Percentiles rank a stretch among this genome's conserved stretches.
Conservation (phyloP, 92 coral and sea anemone species). For the Phymanthus crucifer region DNA sequence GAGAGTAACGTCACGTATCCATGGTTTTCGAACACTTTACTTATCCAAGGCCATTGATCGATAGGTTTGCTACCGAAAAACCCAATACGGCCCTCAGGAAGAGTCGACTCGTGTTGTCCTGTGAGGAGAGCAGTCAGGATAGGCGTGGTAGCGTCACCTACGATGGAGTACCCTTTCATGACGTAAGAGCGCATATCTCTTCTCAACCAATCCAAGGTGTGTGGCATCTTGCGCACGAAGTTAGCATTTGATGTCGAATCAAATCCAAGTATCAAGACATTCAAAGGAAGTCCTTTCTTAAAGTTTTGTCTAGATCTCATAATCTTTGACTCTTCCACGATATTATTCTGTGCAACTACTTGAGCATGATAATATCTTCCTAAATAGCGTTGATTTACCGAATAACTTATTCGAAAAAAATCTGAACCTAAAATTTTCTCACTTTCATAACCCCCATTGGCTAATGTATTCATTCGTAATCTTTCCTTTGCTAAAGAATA, state of each 20-base stretch:
- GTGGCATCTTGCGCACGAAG: slow-evolving; percentile 79
- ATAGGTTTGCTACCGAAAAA: slow-evolving; percentile 54
- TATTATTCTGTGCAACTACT: slow-evolving; percentile 46
- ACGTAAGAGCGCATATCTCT: slow-evolving; percentile 56
- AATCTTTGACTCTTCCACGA: slow-evolving; percentile 20
- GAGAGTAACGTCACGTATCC: slow-evolving; percentile 79
- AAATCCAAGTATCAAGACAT: slow-evolving; percentile 77
- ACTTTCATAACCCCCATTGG: slow-evolving; percentile 20
- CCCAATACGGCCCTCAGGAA: slow-evolving; percentile 79
- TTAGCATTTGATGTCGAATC: slow-evolving; percentile 81
- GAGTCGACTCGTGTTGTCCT: slow-evolving; percentile 56
- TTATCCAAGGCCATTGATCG: slow-evolving; percentile 96
- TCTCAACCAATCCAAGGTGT: slow-evolving; percentile 58
- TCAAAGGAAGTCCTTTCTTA: slow-evolving; percentile 39
- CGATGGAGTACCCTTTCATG: slow-evolving; percentile 72
- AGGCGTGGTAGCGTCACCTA: slow-evolving; percentile 96
- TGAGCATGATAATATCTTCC: slow-evolving; percentile 47
- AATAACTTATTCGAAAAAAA: slow-evolving; percentile 61
- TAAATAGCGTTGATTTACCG: slow-evolving; percentile 16
- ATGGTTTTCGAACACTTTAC: slow-evolving; percentile 59
- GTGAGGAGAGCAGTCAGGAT: slow-evolving; percentile 86
- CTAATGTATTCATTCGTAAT: slow-evolving; percentile 24
- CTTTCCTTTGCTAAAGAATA: slow-evolving; percentile 9
- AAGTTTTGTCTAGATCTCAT: background rate
- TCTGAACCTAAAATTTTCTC: slow-evolving; percentile 54